Base-by-base conservation (phyloP, 1,140 invertebrate genomes). In the Sogatella furcifera region DNA sequence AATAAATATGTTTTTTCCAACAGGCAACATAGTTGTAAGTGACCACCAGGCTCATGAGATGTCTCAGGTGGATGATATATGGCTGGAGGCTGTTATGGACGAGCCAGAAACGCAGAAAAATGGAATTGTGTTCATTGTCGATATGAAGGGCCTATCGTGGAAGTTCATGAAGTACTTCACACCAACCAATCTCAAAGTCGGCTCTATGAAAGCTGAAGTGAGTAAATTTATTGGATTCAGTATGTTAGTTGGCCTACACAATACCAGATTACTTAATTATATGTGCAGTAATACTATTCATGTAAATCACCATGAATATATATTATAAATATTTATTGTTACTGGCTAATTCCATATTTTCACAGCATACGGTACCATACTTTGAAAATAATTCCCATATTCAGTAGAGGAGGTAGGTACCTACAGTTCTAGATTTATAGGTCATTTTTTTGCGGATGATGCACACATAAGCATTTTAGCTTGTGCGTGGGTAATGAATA, bases 121-220 rank as follows among this genome's bases (percentile, higher is more conserved):
- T 24, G 74, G 74, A 9, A 46, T 74, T 1, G 69, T 71, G 54
- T 65, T 70, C 22, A 66, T 75, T n/a, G 57, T 74, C 9, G 74
- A 75, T 61, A 67, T 74, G 41, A 65, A 65, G 62, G 60, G 56
- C 28, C 62, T 68, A 38, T 65, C 69, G 4, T 72, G 66, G 67
- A 69, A 65, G 60, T 59, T 71, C 52, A 42, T 73, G 9, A 67
- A 68, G 54, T 74, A 71, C 68, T 62, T 72, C 13, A 73, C 71
- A 15, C 72, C 72, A 0, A 42, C 59, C 1, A 73, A 72, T 53
- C 61, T 72, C 14, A 68, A 65, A 61, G 62, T 68, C 21, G 62
- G 59, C 52, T 58, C 69, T 17, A 67, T 59, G 49, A 72, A 71
- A 63, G 60, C 70, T 21, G 69, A 73, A 52, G 65, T 67, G 57